Evolutionary conservation across 2,888 invertebrate genomes (phyloP).

Genomic region (Diabrotica balteata): DNA sequence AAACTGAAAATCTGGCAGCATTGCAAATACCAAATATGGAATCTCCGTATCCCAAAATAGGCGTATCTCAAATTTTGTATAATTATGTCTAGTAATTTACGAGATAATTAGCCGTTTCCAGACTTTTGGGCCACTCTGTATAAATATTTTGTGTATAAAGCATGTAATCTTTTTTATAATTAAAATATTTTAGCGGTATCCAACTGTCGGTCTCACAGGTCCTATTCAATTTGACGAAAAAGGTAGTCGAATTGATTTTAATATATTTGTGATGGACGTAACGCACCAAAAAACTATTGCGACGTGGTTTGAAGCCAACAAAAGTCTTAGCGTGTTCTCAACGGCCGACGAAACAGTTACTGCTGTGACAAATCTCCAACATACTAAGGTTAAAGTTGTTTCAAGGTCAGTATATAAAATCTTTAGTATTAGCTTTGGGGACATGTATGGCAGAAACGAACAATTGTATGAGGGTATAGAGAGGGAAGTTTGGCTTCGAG

Average conservation of each 20-base stretch:
- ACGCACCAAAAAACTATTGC: conserved; percentile 24
- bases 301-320: conserved; percentile 28
- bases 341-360: conserved; percentile 18
- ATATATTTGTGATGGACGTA: conserved; percentile 24
- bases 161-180: too few species aligned
- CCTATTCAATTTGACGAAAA: conserved; percentile 23
- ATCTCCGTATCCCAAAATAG: too few species aligned
- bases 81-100: too few species aligned
- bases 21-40: too few species aligned
- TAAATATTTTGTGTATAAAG: neutral
- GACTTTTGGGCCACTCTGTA: too few species aligned
- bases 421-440: too few species aligned
- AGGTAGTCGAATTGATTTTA: conserved; percentile 27
- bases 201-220: conserved; percentile 18
- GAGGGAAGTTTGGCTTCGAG: too few species aligned
- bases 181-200: conserved; percentile 10
- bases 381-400: conserved; percentile 25
- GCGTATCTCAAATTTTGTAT: too few species aligned
- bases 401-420: conserved; percentile 13
- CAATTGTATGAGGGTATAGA: too few species aligned
- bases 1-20: too few species aligned
- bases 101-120: too few species aligned
- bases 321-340: conserved; percentile 15
- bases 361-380: conserved; percentile 25
- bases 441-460: too few species aligned